Conservation (phyloP, 2,113 vertebrate genomes). For the Upupa epops region DNA sequence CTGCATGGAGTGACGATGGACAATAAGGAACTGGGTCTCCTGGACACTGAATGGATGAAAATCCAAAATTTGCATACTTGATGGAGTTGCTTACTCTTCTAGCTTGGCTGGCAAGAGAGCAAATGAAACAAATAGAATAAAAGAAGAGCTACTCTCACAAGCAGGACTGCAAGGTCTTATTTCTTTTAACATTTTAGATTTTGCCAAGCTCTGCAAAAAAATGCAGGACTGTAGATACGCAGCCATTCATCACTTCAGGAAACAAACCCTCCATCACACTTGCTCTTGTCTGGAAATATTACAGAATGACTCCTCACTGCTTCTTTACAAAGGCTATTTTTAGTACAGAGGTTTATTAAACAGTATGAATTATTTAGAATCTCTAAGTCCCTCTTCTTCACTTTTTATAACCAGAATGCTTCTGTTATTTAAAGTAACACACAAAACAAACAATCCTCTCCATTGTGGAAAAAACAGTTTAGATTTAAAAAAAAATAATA, state of each 20-base stretch:
- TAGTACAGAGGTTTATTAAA: background rate
- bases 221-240: background rate
- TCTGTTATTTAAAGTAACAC: background rate
- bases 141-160: background rate
- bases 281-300: conserved; percentile 24
- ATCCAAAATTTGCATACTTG: background rate
- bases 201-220: conserved; percentile 15
- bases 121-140: conserved; percentile 45
- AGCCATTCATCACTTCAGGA: conserved; percentile 19
- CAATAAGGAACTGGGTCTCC: background rate
- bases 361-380: background rate
- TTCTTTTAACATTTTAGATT: conserved; percentile 6
- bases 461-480: background rate
- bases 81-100: background rate
- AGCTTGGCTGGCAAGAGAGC: conserved; percentile 19
- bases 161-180: background rate
- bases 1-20: background rate
- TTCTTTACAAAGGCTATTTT: conserved; percentile 29
- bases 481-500: background rate
- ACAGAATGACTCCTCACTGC: background rate
- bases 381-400: background rate
- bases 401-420: background rate
- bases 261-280: conserved; percentile 13
- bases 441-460: background rate
- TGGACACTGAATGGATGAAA: background rate